Base-by-base conservation (phyloP, 1,140 invertebrate species). In the Dolichoris vasculosae region DNA sequence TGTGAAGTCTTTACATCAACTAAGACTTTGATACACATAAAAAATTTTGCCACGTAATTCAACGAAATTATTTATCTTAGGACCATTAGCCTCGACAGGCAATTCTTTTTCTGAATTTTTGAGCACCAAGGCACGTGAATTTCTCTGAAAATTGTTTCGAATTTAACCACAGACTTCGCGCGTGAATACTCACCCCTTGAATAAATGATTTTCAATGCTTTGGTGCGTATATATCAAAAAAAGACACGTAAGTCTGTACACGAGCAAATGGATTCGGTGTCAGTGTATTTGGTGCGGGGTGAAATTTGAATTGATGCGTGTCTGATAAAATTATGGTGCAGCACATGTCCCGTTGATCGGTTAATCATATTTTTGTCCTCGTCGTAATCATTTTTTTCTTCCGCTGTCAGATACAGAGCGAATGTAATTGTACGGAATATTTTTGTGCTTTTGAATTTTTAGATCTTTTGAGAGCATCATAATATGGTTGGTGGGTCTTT, bases 171-270 rank as follows among this genome's bases (percentile, higher is more conserved):
- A 38, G 32, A 38, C 17, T 38, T 80, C 79, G 64, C 40, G 15
- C 79, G 40, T 46, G 26, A 26, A 59, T 59, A 59, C 20, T 13
- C 2, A 77, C 30, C 30, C 8, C 75, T 26, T n/a, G 32, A 38
- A 79, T 40, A 63, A 79, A 79, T 79, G 77, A 79, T 79, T 79
- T 63, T 40, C 77, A 79, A 79, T 79, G 55, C 55, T 63, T 48
- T 40, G 11, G 1, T 32, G 2, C 17, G 15, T 38, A 69, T 15
- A 38, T 69, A 59, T 20, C 32, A 40, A 9, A 48, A 77, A 77
- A 55, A 4, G 67, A 82, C 73, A 71, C 73, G 46, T 75, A 82
- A 82, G 64, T 40, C 79, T 51, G 71, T 71, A 71, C 79, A 46
- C 35, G 69, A 81, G 46, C 40, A 35, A 59, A 78, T 81, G 11